Percentiles rank a stretch among this genome's conserved stretches.
Conservation (phyloP, 2,797 vertebrate genomes). For the Rhynchonycteris naso region DNA sequence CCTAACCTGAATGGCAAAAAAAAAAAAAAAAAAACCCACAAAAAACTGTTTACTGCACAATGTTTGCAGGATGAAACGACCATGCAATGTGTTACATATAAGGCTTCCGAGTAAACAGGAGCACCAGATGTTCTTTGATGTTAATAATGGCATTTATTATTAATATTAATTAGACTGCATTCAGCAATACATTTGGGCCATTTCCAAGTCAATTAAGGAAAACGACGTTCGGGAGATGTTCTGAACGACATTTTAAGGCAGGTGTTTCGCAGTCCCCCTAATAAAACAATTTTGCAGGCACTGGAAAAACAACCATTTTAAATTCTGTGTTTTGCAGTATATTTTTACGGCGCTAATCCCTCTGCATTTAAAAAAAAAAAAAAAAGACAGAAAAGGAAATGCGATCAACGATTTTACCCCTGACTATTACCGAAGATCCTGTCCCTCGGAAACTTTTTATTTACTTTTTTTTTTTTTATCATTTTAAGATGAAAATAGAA, state of each 20-base stretch:
- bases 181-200: constrained; percentile 99
- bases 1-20: constrained; percentile 90
- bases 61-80: constrained; percentile 98
- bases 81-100: constrained; percentile 99
- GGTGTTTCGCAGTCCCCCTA: constrained; percentile 98
- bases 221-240: constrained; percentile 99
- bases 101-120: constrained; percentile 99
- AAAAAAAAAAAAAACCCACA: too few relatives aligned
- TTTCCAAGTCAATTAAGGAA: constrained; percentile 99
- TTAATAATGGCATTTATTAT: constrained; percentile 99
- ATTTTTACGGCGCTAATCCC: constrained; percentile 87
- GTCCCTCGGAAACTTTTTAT: constrained; percentile 63
- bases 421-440: constrained; percentile 73
- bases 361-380: constrained; percentile 81
- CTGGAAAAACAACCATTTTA: constrained; percentile 97
- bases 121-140: constrained; percentile 99
- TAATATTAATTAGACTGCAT: constrained; percentile 99
- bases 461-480: neutral
- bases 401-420: constrained; percentile 82
- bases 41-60: constrained; percentile 94
- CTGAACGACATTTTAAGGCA: constrained; percentile 99
- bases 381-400: neutral
- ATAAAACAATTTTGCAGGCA: constrained; percentile 99
- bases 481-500: constrained; percentile 82
- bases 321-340: constrained; percentile 88